Conservation (phyloP, 2,888 invertebrate genomes). For the Zaprionus bogoriensis region DNA sequence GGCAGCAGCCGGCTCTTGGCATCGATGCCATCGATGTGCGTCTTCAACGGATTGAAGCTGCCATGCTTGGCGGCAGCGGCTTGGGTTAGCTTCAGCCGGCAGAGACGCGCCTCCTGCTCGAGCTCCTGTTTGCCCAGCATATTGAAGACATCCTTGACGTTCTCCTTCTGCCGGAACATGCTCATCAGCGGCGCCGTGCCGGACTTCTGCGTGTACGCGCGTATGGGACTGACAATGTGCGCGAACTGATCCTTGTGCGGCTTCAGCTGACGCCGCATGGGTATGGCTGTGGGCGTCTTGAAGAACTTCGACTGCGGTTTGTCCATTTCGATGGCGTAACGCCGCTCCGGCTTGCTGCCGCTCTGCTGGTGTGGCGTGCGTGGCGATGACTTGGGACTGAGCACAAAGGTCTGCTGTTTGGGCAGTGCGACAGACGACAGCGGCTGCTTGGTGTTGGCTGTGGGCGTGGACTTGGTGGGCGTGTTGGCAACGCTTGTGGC, state of each 20-base stretch:
- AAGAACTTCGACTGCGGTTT: slow-evolving; percentile 28
- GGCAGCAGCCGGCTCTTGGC: slow-evolving; percentile 61
- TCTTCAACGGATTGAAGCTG: slow-evolving; percentile 10
- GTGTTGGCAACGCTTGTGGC: not conserved
- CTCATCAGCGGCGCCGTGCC: slow-evolving; percentile 80
- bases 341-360: slow-evolving; percentile 6
- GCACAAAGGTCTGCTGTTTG: slow-evolving; percentile 57
- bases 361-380: not conserved
- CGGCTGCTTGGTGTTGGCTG: no score
- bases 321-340: slow-evolving; percentile 15
- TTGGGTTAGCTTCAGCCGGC: slow-evolving; percentile 12
- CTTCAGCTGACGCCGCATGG: slow-evolving; percentile 21
- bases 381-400: slow-evolving; percentile 47
- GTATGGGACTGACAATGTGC: slow-evolving; percentile 82
- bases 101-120: slow-evolving; percentile 72
- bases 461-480: no score
- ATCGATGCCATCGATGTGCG: slow-evolving; percentile 23
- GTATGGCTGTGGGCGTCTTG: slow-evolving; percentile 32
- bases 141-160: slow-evolving; percentile 46
- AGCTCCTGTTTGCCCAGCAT: slow-evolving; percentile 64
- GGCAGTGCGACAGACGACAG: not conserved
- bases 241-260: slow-evolving; percentile 33
- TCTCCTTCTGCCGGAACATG: slow-evolving; percentile 62
- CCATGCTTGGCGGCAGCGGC: not conserved
- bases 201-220: slow-evolving; percentile 82